Base-by-base conservation (phyloP, 2,888 invertebrate species). In the Latheticus oryzae region DNA sequence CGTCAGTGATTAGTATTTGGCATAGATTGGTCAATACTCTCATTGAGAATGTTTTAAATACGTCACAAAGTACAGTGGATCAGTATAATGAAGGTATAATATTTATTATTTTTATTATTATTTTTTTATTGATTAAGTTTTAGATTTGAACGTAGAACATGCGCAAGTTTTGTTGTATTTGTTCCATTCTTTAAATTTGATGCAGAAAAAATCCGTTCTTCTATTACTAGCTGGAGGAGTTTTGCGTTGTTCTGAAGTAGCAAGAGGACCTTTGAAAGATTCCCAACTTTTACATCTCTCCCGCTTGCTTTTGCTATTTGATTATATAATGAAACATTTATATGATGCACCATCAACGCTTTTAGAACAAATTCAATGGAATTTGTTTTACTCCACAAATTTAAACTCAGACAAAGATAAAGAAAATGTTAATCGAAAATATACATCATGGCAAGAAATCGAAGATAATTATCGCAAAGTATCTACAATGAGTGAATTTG, bases 131-230 rank as follows among this genome's bases (percentile, higher is more conserved):
- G 24, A 19, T 19, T 30, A 8, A 59, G 60, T 82, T 80, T 15
- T 80, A 86, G 97, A 97, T 82, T 81, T 97, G 58, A 97, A 97
- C 77, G 94, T 97, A 40, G 97, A 97, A 76, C 97, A 97, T 78
- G 91, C 95, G 0, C 97, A 97, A 77, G 82, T 97, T 23, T 79
- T 97, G 61, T 84, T 97, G 4, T 97, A 97, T 76, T 81, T 97
- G 5, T 97, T 97, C 79, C 97, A 97, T 78, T 94, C 95, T 0
- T 80, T 97, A 57, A 95, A 95, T 69, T 82, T 97, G 60, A 95
- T 96, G 93, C 95, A 97, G 79, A 97, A 97, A 80, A 97, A 97
- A 78, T 91, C 93, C 1, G 92, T 97, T 1, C 82, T 97, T 23
- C 83, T 97, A 4, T 83, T 91, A 67, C 89, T 91, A 19, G 89